These are phyloP conservation scores for Liposcelis brunnea DNA, from an alignment of 2,888 invertebrate genomes.

Conservation along the genomic window DNA sequence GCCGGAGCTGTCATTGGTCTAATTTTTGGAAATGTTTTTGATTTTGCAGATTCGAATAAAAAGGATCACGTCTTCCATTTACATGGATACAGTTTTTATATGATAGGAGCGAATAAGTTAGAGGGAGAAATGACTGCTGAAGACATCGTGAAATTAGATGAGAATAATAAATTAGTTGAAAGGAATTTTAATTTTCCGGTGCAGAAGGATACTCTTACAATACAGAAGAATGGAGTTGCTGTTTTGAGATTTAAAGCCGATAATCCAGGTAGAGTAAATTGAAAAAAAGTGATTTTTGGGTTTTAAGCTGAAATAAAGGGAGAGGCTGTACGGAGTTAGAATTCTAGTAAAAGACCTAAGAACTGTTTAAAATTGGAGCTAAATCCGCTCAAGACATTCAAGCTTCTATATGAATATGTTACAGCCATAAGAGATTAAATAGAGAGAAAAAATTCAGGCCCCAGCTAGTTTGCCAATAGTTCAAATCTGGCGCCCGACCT, in stretches of 20 bases:
- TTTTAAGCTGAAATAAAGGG: too few species aligned
- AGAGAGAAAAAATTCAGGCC: too few species aligned
- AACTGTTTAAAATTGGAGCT: too few species aligned
- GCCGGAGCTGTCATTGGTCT: too few species aligned
- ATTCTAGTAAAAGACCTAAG: too few species aligned
- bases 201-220: slow-evolving; percentile 12
- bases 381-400: too few species aligned
- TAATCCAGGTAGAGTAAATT: slow-evolving; percentile 12
- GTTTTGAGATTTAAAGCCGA: slow-evolving; percentile 11
- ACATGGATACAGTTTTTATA: slow-evolving; percentile 49
- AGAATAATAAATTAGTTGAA: neutral
- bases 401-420: too few species aligned
- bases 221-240: slow-evolving; percentile 10
- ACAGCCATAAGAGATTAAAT: too few species aligned
- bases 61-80: slow-evolving; percentile 54
- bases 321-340: too few species aligned
- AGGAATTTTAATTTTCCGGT: slow-evolving; percentile 4
- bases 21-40: neutral
- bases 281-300: neutral
- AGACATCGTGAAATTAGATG: slow-evolving; percentile 1
- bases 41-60: neutral
- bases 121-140: neutral
- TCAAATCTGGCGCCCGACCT: too few species aligned
- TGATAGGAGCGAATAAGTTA: neutral
- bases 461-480: too few species aligned